Percentiles rank a stretch among this genome's conserved stretches.
Conservation (phyloP, 2,113 vertebrate genomes). For the Hassar affinis region DNA sequence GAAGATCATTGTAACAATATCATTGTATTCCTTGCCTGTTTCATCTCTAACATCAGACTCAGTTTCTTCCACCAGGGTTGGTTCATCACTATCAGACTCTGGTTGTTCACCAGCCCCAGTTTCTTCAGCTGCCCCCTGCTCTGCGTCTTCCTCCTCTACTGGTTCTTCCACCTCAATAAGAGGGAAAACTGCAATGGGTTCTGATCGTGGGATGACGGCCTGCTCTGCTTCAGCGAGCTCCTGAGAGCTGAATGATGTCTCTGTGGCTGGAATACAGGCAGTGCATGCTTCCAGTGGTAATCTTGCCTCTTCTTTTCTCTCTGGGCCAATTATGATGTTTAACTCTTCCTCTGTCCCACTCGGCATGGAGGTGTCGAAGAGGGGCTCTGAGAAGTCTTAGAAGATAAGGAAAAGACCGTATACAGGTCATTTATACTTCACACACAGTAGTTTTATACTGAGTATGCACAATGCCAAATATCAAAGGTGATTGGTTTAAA, state of each 20-base stretch:
- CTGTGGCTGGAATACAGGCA: conserved; percentile 3
- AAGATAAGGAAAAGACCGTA: background rate
- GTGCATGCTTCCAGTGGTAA: conserved; percentile 36
- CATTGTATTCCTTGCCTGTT: conserved; percentile 10
- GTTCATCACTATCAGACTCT: conserved; percentile 46
- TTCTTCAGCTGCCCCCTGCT: conserved; percentile 36
- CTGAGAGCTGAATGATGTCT: conserved; percentile 7
- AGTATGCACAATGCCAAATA: background rate
- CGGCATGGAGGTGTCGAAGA: conserved; percentile 37
- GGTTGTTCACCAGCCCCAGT: conserved; percentile 46
- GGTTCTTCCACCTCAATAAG: conserved; percentile 48
- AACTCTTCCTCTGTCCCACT: conserved; percentile 59
- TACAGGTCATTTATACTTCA: background rate
- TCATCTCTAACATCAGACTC: conserved; percentile 54
- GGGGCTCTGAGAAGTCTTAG: conserved; percentile 50
- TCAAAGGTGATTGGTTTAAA: background rate
- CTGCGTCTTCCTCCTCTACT: conserved; percentile 44
- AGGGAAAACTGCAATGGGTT: conserved; percentile 33
- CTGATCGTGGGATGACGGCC: conserved; percentile 16
- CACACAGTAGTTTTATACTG: background rate
- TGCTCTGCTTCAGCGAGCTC: background rate
- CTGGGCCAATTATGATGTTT: conserved; percentile 56
- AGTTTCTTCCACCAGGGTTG: conserved; percentile 49
- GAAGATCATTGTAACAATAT: background rate
- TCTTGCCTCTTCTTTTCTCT: conserved; percentile 54